Base-by-base conservation (phyloP, 2,888 invertebrate genomes). In the Venusia cambrica region DNA sequence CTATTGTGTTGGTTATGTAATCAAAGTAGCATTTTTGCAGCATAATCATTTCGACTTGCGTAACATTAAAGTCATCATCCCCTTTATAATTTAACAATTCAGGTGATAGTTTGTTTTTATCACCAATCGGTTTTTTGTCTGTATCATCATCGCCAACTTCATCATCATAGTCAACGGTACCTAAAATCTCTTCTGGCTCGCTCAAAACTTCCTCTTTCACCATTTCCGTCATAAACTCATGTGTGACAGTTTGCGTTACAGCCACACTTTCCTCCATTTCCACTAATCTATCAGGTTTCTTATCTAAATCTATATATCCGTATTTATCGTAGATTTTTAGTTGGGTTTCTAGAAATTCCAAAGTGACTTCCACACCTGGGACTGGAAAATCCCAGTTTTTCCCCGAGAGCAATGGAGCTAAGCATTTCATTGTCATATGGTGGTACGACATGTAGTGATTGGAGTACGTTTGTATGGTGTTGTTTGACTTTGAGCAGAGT, bases 361-460 rank as follows among this genome's bases (percentile, higher is more conserved):
- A 38, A 38, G 76, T 77, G 0, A 88, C 59, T 43, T 85, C 80
- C 2, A 76, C 81, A 12, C 88, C 88, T 35, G 65, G 62, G 0
- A 88, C 70, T 4, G 59, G 48, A 38, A 88, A 81, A 8, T 77
- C 75, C 25, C 68, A 52, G 39, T 84, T 76, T 36, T 53, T 69
- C 0, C 87, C 85, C 3, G 76, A 76, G 9, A 87, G 56, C 1
- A 80, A 38, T 12, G 48, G 58, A 2, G 81, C 58, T n/a, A 88
- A 63, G 37, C 87, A 87, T 59, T 84, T 87, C 0, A 88, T 51
- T 3, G 87, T 85, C 19, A 84, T 76, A 43, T 79, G 83, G 34
- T 88, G 88, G 34, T 59, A 78, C 0, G 83, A 76, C 73, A 88
- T 81, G 33, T 70, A 88, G 43, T 88, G 88, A 38, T 73, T 75